Conservation (phyloP, 2,113 vertebrate species). For the Nerophis lumbriciformis region DNA sequence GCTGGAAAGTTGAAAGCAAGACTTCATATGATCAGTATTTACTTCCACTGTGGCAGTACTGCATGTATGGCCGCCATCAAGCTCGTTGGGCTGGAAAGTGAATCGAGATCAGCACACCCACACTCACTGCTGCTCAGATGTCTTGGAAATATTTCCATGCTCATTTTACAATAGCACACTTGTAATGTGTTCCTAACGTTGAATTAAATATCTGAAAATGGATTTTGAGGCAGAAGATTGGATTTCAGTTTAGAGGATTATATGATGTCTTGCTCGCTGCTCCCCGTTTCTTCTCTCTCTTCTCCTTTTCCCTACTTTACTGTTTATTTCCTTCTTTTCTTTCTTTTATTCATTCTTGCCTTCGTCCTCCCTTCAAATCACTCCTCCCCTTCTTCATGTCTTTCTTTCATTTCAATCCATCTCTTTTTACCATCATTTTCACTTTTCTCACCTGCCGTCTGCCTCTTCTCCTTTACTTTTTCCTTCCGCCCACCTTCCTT, state of each 20-base stretch:
- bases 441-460: background rate
- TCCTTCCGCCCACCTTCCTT: background rate
- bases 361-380: background rate
- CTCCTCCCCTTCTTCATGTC: too few relatives aligned
- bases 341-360: background rate
- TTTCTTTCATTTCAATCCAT: background rate
- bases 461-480: background rate
- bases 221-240: conserved; percentile 26
- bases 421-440: background rate
- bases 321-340: background rate
- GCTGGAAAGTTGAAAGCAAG: background rate
- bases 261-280: background rate
- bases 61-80: background rate
- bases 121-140: conserved; percentile 7
- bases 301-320: background rate
- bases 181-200: conserved; percentile 4
- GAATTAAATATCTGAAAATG: conserved; percentile 30
- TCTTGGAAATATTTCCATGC: conserved; percentile 36
- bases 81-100: conserved; percentile 34
- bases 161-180: background rate
- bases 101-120: conserved; percentile 44
- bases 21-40: background rate
- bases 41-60: background rate
- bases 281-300: background rate
- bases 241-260: conserved; percentile 21